Evolutionary conservation across 1,140 invertebrate genomes (phyloP), one percentile per base, ranked within the genome.

Genomic region (Achroia grisella): DNA sequence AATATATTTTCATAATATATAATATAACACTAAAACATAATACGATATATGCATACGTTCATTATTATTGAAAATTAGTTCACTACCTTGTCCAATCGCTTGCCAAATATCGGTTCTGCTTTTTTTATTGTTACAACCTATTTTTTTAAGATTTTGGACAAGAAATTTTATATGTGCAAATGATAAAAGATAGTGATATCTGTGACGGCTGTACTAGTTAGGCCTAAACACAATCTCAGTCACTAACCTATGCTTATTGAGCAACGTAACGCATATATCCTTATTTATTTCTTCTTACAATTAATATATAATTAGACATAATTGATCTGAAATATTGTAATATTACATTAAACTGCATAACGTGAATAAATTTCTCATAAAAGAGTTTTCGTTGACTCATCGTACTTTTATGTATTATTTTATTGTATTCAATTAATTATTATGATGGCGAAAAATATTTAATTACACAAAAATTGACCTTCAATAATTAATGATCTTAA

Each of bases 361-460:
- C 49, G 23, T 41, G 42, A 39, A 57, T 57, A 57, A 28, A 57
- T 37, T 40, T 51, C 33, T 57, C 2, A 48, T 27, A 39, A 42
- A 43, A 39, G 36, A 10, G 11, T 23, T 46, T 60, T 56, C 53
- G 58, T 61, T 61, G 53, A 52, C 35, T 34, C 36, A 8, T 61
- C 52, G 52, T 61, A 56, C 50, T 61, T 43, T 56, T 15, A 23
- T 27, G 40, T 56, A 12, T 45, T 45, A 45, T 51, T 12, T 52
- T 44, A 31, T 44, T 40, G 13, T 15, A 37, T 37, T 40, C 39
- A 28, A 33, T 33, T 37, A 43, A 23, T 23, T 23, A 23, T 23
- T 23, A 23, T 23, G 6, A 23, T 3, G 17, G 17, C 17, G 17
- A 6, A 23, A 23, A 23, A 23, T 23, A 6, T 23, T 23, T 23